Conservation (phyloP, 2,113 vertebrate species). For the Enhydra lutris region DNA sequence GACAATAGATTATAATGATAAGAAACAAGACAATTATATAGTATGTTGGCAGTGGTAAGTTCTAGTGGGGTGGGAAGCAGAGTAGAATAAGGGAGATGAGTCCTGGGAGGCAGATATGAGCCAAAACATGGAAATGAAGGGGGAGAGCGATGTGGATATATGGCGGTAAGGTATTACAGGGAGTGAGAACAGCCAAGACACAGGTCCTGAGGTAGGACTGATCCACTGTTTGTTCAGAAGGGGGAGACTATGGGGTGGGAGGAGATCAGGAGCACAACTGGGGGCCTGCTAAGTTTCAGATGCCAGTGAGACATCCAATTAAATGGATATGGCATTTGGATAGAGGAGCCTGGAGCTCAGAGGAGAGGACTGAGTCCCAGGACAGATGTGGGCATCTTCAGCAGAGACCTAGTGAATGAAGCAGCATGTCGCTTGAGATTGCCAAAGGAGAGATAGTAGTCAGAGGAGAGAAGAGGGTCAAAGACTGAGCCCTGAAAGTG, state of each 20-base stretch:
- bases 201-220: not conserved
- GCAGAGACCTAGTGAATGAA: not conserved
- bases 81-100: not conserved
- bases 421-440: rapidly evolving
- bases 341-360: not conserved
- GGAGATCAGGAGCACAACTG: not conserved
- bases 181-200: not conserved
- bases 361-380: not conserved
- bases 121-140: not conserved
- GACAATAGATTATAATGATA: not conserved
- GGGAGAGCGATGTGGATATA: no score
- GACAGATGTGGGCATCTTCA: not conserved
- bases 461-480: no score
- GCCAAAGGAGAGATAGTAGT: not conserved
- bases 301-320: not conserved
- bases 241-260: not conserved
- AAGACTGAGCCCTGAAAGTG: not conserved
- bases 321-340: not conserved
- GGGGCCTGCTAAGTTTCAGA: not conserved
- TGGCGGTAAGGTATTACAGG: not conserved
- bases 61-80: not conserved
- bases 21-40: not conserved
- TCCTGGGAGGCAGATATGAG: not conserved
- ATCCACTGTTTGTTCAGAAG: not conserved
- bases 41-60: not conserved